phyloP scores from a whole-genome alignment of 2,888 invertebrate genomes.

The Phanerotoma sp. region DNA sequence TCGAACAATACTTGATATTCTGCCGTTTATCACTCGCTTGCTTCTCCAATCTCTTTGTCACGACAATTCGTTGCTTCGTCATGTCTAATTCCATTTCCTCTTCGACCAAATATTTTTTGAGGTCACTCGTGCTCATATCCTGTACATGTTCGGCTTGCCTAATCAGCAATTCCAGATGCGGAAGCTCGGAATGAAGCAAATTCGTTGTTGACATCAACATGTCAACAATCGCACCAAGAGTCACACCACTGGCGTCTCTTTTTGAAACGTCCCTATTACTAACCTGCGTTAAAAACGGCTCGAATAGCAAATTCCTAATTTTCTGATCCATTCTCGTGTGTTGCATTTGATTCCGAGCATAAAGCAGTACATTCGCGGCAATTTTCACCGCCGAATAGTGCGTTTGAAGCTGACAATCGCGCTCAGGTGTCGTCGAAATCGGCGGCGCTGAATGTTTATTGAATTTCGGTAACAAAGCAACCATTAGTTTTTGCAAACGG shows the following conservation, averaged over 20 bases:
- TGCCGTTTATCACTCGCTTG: constrained; percentile 62
- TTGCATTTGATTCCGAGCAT: constrained; percentile 65
- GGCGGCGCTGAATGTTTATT: constrained; percentile 48
- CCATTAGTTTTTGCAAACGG: constrained; percentile 73
- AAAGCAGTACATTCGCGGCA: constrained; percentile 71
- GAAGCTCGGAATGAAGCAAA: constrained; percentile 47
- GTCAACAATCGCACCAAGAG: constrained; percentile 50
- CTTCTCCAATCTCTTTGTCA: constrained; percentile 59
- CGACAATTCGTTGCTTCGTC: constrained; percentile 49
- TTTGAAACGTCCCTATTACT: constrained; percentile 41
- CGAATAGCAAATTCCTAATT: constrained; percentile 50
- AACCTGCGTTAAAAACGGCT: constrained; percentile 45
- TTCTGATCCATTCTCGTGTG: constrained; percentile 54
- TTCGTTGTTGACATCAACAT: constrained; percentile 47
- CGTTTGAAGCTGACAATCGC: constrained; percentile 33
- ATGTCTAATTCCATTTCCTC: constrained; percentile 52
- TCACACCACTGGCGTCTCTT: constrained; percentile 44
- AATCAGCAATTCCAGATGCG: constrained; percentile 45
- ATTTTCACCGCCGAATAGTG: constrained; percentile 60
- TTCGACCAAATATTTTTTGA: constrained; percentile 55
- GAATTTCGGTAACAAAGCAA: constrained; percentile 74
- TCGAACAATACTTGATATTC: constrained; percentile 65
- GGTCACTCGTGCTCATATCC: constrained; percentile 62
- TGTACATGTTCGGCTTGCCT: constrained; percentile 43
- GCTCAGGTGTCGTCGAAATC: constrained; percentile 35